These are phyloP conservation scores for Centroberyx gerrardi DNA, from an alignment of 2,797 vertebrate genomes.

Conservation along the genomic window DNA sequence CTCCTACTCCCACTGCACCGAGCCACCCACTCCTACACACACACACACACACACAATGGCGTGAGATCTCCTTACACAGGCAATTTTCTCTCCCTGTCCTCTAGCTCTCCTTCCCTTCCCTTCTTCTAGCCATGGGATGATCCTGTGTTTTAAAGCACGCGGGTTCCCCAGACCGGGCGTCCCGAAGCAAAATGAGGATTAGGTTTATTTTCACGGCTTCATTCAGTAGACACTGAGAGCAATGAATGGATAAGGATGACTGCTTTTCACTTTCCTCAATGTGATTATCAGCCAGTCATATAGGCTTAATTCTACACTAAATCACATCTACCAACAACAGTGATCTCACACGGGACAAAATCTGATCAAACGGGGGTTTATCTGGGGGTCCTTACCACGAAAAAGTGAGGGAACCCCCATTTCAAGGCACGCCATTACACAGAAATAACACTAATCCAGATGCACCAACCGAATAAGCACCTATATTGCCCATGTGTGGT, in stretches of 20 bases:
- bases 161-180: conserved; percentile 3
- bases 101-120: conserved; percentile 34
- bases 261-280: neutral
- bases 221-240: neutral
- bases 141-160: conserved; percentile 26
- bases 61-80: conserved; percentile 82
- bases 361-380: neutral
- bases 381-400: neutral
- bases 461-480: conserved; percentile 15
- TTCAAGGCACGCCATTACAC: neutral
- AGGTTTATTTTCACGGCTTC: neutral
- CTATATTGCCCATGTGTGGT: conserved; percentile 39
- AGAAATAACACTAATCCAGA: conserved; percentile 34
- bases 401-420: neutral
- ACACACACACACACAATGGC: conserved; percentile 75
- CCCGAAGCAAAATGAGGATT: neutral
- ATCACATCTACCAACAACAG: neutral
- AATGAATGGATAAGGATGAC: neutral
- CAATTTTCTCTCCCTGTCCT: conserved; percentile 66
- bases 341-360: neutral
- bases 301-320: neutral
- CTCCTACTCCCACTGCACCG: conserved; percentile 33
- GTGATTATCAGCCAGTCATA: neutral
- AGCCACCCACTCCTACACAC: conserved; percentile 49
- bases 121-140: conserved; percentile 34